phyloP scores from a whole-genome alignment of 1,140 invertebrate genomes.

The Rhynchophorus ferrugineus region DNA sequence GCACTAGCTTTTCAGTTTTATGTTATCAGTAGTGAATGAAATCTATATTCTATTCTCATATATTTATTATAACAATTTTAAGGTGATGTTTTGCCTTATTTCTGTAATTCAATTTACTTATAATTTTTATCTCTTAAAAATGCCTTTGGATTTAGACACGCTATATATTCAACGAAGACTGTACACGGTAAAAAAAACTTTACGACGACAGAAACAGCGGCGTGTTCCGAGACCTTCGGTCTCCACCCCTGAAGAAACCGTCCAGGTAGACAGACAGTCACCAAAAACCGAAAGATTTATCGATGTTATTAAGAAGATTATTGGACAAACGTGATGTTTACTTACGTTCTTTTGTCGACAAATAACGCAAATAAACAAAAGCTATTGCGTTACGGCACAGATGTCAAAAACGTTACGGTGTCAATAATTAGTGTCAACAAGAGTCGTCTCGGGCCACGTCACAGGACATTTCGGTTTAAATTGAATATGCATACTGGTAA shows the following conservation, averaged over 20 bases:
- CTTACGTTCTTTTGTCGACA: not conserved
- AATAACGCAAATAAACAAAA: not conserved
- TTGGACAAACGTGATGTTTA: not conserved
- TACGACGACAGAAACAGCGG: too few species aligned
- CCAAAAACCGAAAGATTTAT: not conserved
- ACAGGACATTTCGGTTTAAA: not conserved
- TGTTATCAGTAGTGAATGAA: too few species aligned
- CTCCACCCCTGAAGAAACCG: not conserved
- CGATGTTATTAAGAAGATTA: not conserved
- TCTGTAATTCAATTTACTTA: too few species aligned
- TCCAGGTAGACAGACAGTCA: not conserved
- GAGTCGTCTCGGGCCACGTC: not conserved
- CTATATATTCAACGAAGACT: too few species aligned
- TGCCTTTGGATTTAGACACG: too few species aligned
- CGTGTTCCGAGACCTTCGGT: not conserved
- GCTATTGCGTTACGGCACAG: not conserved
- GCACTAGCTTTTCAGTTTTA: too few species aligned
- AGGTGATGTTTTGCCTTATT: too few species aligned
- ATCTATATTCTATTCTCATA: too few species aligned
- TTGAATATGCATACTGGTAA: not conserved
- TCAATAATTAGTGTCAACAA: not conserved
- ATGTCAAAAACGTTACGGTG: not conserved
- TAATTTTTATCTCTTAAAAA: too few species aligned
- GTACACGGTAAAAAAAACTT: too few species aligned
- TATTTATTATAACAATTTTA: too few species aligned